Base-by-base conservation (phyloP, 37 sponge, comb jelly and placozoan genomes). In the Eunapius fragilis region DNA sequence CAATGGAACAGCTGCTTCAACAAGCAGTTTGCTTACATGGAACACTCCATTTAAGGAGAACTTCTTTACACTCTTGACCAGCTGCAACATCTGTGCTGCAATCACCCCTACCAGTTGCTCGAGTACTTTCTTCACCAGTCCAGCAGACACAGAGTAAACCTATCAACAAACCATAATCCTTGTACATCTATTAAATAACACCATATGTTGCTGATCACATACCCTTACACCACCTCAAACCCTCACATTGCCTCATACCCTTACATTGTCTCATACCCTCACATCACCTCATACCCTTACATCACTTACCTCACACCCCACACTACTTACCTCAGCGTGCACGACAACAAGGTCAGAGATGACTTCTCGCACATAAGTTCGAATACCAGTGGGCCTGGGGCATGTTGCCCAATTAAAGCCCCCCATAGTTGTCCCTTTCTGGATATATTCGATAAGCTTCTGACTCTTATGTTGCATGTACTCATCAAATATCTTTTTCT, bases 371-470 rank as follows among this genome's bases (percentile, higher is more conserved):
- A 97, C 71, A 67, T 95, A 97, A 24, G 71, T 82, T 5, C 96
- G 79, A 3, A 97, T 88, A 23, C 77, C 83, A 19, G 19, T 48
- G 25, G 90, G 90, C 26, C 71, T 36, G 6, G 74, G 24, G 28
- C 89, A 86, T 36, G 80, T 80, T 37, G 86, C 89, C 94, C 96
- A 97, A 84, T 95, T 90, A 77, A 94, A 97, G 72, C 30, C 48
- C 5, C 93, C 93, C 22, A 69, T 82, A 34, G 84, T 58, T 80
- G 96, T 91, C 12, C 94, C 96, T 17, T 81, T 72, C 45, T 93
- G 84, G 22, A 95, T 84, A 22, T 80, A 83, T 2, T 68, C 91
- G 19, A 70, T 74, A 0, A 97, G 36, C 9, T 76, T 80, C 74
- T 82, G 80, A 27, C 76, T 76, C 85, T 95, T 97, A 7, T 77